Percentiles rank a stretch among this genome's conserved stretches.
Conservation (phyloP, 1,140 invertebrate genomes). For the Pogonus chalceus region DNA sequence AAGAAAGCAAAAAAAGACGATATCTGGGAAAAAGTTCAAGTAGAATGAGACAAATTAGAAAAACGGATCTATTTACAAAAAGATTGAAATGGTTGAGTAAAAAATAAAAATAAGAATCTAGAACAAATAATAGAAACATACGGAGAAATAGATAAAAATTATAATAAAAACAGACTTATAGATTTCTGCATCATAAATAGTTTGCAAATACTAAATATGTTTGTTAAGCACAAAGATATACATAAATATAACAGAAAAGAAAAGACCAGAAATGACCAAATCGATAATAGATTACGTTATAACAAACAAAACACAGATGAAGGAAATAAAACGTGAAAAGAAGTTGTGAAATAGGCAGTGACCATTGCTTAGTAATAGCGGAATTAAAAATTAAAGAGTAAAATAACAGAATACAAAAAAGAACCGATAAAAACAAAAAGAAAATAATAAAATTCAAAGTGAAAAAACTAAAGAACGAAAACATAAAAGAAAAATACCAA, state of each 20-base stretch:
- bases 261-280: slow-evolving; percentile 15
- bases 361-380: slow-evolving; percentile 15
- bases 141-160: too few relatives aligned
- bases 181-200: slow-evolving; percentile 12
- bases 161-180: slow-evolving; percentile 11
- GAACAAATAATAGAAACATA: too few relatives aligned
- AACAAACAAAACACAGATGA: slow-evolving; percentile 12
- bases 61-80: too few relatives aligned
- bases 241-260: slow-evolving; percentile 16
- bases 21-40: too few relatives aligned
- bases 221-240: slow-evolving; percentile 15
- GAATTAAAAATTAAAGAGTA: slow-evolving; percentile 11
- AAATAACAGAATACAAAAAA: slow-evolving; percentile 1
- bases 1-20: too few relatives aligned
- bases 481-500: not conserved
- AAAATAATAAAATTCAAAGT: slow-evolving; percentile 2
- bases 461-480: slow-evolving; percentile 1
- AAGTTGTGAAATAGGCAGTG: slow-evolving; percentile 17
- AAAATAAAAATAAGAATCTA: too few relatives aligned
- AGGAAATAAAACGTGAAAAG: slow-evolving; percentile 13
- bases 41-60: too few relatives aligned
- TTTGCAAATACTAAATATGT: slow-evolving; percentile 9
- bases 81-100: too few relatives aligned
- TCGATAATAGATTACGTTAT: slow-evolving; percentile 19
- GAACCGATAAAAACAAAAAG: slow-evolving; percentile 5